A percentile compares a stretch with the other conserved stretches of the same genome.
phyloP scores from a whole-genome alignment of 2,888 invertebrate species.

The Perizoma flavofasciatum region DNA sequence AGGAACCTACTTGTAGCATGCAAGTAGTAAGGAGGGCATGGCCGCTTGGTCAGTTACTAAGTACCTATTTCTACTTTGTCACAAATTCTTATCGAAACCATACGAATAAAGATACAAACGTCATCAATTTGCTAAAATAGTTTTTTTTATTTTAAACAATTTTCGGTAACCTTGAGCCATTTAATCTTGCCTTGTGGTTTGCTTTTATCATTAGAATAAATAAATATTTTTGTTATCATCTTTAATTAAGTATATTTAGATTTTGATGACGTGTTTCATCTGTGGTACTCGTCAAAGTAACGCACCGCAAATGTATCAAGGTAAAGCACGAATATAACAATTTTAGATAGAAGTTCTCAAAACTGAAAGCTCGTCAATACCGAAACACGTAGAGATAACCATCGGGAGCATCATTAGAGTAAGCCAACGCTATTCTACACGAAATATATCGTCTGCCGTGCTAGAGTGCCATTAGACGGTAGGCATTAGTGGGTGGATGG shows the following conservation, averaged over 20 bases:
- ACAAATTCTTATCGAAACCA: too few species aligned
- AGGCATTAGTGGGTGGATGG: conserved; percentile 38
- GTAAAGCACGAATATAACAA: too few species aligned
- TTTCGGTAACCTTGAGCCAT: conserved; percentile 4
- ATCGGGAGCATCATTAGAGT: conserved; percentile 37
- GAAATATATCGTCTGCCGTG: conserved; percentile 41
- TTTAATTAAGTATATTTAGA: neutral
- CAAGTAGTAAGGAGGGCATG: too few species aligned
- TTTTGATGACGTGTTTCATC: too few species aligned
- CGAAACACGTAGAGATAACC: conserved; percentile 26
- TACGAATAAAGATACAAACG: neutral
- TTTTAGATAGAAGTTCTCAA: neutral
- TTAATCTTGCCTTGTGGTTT: conserved; percentile 1
- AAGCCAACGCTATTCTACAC: conserved; percentile 32
- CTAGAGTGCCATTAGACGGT: conserved; percentile 39
- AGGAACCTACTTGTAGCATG: too few species aligned
- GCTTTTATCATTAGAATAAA: neutral
- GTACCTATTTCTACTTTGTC: too few species aligned
- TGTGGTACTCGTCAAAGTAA: too few species aligned
- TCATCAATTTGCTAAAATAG: neutral
- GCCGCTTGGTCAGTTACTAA: too few species aligned
- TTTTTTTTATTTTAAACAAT: neutral
- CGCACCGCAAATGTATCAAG: too few species aligned
- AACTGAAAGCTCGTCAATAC: conserved; percentile 15
- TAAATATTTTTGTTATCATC: neutral